phyloP scores from a whole-genome alignment of 1,140 invertebrate genomes.

The Eubasilissa regina region DNA sequence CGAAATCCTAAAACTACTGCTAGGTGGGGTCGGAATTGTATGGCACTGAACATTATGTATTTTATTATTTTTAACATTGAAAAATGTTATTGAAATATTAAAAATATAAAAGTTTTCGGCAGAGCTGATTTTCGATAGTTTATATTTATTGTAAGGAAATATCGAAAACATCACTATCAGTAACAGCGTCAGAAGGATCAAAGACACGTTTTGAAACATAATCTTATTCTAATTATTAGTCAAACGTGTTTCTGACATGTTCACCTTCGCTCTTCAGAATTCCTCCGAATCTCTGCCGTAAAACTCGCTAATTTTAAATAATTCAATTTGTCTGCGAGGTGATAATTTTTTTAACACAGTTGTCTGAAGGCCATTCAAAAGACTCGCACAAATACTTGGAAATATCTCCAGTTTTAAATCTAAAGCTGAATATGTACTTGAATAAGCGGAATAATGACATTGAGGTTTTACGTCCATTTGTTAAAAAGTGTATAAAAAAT shows the following conservation, averaged over 20 bases:
- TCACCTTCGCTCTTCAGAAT: slow-evolving; percentile 13
- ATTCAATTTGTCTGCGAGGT: background rate
- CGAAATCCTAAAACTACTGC: no score
- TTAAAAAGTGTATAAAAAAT: background rate
- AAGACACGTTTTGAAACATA: background rate
- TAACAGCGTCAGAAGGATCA: no score
- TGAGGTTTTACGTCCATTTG: background rate
- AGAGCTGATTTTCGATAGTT: no score
- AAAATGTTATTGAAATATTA: no score
- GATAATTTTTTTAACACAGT: background rate
- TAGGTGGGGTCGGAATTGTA: no score
- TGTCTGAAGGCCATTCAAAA: background rate
- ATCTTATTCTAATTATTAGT: slow-evolving; percentile 13
- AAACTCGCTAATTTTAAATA: background rate
- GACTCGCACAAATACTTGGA: background rate
- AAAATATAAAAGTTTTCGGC: no score
- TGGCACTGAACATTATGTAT: no score
- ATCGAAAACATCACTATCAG: no score
- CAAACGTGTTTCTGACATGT: slow-evolving; percentile 20
- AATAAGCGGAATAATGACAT: background rate
- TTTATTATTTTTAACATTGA: no score
- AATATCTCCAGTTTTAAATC: no score
- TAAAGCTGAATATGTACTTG: background rate
- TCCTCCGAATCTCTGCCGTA: background rate
- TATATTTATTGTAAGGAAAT: no score